Evolutionary conservation across 2,888 invertebrate species (phyloP), one percentile per base, ranked within the genome.

Genomic region (Papilio demoleus): DNA sequence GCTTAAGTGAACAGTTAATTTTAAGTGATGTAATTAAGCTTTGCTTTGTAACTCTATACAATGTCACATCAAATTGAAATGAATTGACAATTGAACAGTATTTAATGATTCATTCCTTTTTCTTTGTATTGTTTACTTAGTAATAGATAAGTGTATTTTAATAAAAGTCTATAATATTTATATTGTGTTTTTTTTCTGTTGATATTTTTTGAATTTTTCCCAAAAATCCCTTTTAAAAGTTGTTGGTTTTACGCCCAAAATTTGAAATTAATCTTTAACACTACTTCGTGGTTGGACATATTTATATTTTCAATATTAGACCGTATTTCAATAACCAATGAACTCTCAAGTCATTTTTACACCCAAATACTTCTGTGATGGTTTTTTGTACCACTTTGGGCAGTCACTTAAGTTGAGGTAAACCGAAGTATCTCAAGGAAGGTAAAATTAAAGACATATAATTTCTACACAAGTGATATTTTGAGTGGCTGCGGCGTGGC

Each of bases 101-200:
- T 87, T 88, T 88, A 86, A 81, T 77, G 73, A 80, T 84, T 83
- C 86, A 89, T 90, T 90, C 88, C 89, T 84, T 76, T 75, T 70
- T 69, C 70, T 79, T 75, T 76, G 75, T 74, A 73, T 77, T 77
- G 71, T 74, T 77, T 76, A 76, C 77, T 83, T 81, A 78, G 80
- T 81, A 79, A 79, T 77, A 76, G 77, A 79, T 78, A 75, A 73
- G 74, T 79, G 77, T 69, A 65, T 69, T 65, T 69, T 69, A 65
- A 81, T 80, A 80, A 72, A 81, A 82, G 81, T 80, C 75, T 77
- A 80, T 73, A 77, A 77, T 79, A 76, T 66, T 56, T 67, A 67
- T 65, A 4, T 56, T 11, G 22, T 73, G 70, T 73, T 68, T 66
- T 73, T 45, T 45, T 19, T n/a, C 2, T 19, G 19, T 8, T 9